phyloP scores from a whole-genome alignment of 2,797 vertebrate species.

The Crenichthys baileyi region DNA sequence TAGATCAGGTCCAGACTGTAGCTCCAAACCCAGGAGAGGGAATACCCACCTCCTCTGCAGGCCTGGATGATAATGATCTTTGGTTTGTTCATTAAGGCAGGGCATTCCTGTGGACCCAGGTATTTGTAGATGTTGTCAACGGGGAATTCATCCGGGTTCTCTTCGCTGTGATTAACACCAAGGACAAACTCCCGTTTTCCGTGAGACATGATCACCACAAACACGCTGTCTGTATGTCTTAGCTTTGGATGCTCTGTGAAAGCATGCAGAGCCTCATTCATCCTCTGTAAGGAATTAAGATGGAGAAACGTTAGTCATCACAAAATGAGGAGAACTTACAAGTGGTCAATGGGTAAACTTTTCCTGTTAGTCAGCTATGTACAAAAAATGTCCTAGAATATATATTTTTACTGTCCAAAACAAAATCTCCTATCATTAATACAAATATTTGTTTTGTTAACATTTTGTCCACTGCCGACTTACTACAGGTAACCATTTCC shows the following conservation, averaged over 20 bases:
- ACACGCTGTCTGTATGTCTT: constrained; percentile 82
- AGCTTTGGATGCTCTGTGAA: constrained; percentile 81
- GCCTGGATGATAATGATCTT: constrained; percentile 90
- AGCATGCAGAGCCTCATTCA: constrained; percentile 52
- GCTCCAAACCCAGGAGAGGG: rapidly evolving
- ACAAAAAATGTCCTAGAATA: background rate
- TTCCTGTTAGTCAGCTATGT: background rate
- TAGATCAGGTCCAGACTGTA: background rate
- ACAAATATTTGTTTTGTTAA: background rate
- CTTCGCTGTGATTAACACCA: constrained; percentile 52
- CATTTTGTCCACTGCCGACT: background rate
- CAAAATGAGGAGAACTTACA: background rate
- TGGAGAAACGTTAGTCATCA: background rate
- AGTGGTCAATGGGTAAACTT: background rate
- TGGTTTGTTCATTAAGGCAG: constrained; percentile 81
- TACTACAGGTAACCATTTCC: background rate
- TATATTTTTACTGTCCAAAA: background rate
- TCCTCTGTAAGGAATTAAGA: constrained; percentile 69
- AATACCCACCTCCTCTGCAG: constrained; percentile 84
- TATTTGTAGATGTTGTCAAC: constrained; percentile 74
- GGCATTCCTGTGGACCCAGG: constrained; percentile 78
- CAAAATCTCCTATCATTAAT: background rate
- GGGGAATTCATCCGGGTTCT: constrained; percentile 60
- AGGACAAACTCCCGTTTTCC: constrained; percentile 73
- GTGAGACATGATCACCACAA: constrained; percentile 90